Percentiles rank a stretch among this genome's conserved stretches.
Evolutionary conservation across 2,113 vertebrate species (phyloP).

Genomic region (Rhynchomys soricoides): DNA sequence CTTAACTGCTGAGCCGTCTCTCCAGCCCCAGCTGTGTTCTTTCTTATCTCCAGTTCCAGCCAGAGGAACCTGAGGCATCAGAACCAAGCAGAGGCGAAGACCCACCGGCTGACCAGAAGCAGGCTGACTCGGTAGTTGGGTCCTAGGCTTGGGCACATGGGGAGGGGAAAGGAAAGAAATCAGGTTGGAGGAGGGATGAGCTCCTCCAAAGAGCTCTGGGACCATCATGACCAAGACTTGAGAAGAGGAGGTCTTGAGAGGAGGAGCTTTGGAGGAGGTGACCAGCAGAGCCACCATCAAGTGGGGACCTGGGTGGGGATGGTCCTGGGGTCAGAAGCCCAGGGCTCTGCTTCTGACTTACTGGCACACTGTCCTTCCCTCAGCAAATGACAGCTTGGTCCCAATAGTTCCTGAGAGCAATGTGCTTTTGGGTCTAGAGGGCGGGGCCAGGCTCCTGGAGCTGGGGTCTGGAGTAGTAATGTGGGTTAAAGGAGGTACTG

Average conservation of each 20-base stretch:
- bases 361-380: background rate
- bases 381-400: background rate
- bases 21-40: constrained; percentile 57
- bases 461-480: background rate
- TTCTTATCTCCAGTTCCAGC: constrained; percentile 75
- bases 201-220: background rate
- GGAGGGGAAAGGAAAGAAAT: background rate
- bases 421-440: background rate
- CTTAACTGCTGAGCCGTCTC: no score
- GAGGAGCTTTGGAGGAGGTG: background rate
- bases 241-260: background rate
- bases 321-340: background rate
- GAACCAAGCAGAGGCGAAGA: constrained; percentile 68
- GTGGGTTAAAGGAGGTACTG: background rate
- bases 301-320: background rate
- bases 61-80: constrained; percentile 26
- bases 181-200: background rate
- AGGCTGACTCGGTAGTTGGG: constrained; percentile 79
- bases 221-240: background rate
- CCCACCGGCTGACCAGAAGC: constrained; percentile 73
- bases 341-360: background rate
- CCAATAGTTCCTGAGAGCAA: background rate
- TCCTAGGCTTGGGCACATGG: constrained; percentile 64
- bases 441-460: background rate
- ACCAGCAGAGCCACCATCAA: background rate